A percentile compares a stretch with the other conserved stretches of the same genome.
These are phyloP conservation scores for Carcharodon carcharias DNA, from an alignment of 2,797 vertebrate genomes.

Conservation along the genomic window DNA sequence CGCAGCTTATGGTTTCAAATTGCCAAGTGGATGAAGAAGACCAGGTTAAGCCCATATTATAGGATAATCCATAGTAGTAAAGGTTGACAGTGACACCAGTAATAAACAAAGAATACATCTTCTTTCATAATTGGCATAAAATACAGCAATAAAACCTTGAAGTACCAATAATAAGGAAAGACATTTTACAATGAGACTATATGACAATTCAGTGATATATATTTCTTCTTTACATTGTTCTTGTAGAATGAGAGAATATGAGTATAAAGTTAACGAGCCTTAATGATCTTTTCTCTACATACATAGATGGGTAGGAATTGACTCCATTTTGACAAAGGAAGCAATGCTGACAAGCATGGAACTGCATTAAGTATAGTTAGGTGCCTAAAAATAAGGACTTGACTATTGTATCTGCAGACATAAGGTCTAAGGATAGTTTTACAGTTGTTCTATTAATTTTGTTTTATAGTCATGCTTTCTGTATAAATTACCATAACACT, in stretches of 20 bases:
- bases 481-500: not conserved
- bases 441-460: not conserved
- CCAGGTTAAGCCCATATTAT: not conserved
- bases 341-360: not conserved
- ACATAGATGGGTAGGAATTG: not conserved
- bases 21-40: not conserved
- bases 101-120: not conserved
- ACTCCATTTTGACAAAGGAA: not conserved
- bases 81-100: not conserved
- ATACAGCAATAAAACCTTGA: not conserved
- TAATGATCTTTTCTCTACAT: not conserved
- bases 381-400: not conserved
- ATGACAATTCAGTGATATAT: not conserved
- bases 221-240: not conserved
- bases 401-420: not conserved
- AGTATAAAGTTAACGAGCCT: not conserved
- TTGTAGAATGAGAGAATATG: not conserved
- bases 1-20: not conserved
- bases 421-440: not conserved
- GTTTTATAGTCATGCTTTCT: not conserved
- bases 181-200: not conserved
- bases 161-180: not conserved
- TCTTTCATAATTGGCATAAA: not conserved
- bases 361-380: not conserved
- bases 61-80: not conserved